These are phyloP conservation scores for Heliornis fulica DNA, from an alignment of 2,113 vertebrate genomes.

Conservation along the genomic window DNA sequence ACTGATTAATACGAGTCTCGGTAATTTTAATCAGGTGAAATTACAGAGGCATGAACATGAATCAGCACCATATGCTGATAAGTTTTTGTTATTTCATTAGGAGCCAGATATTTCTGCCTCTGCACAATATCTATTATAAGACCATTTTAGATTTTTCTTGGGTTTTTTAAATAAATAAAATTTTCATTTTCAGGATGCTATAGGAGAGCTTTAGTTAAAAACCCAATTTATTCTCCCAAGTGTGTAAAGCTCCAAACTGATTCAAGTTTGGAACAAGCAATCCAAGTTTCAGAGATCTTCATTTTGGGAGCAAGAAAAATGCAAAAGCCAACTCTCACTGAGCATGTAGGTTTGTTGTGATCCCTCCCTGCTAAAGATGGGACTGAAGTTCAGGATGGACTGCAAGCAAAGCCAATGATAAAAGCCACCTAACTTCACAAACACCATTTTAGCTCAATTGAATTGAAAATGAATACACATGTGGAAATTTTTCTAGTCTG, in stretches of 20 bases:
- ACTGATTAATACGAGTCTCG: background rate
- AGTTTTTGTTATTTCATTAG: slow-evolving; percentile 42
- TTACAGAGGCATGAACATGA: slow-evolving; percentile 23
- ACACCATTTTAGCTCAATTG: background rate
- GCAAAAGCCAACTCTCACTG: background rate
- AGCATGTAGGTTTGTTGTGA: background rate
- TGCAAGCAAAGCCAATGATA: background rate
- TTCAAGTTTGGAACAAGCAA: slow-evolving; percentile 35
- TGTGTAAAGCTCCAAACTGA: slow-evolving; percentile 2
- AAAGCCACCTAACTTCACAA: background rate
- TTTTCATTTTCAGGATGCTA: background rate
- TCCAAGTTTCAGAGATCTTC: background rate
- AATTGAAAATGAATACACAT: background rate
- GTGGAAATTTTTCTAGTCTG: background rate
- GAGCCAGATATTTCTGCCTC: slow-evolving; percentile 49
- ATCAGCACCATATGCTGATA: slow-evolving; percentile 50
- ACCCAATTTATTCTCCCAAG: slow-evolving; percentile 17
- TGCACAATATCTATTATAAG: slow-evolving; percentile 26
- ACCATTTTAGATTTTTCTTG: background rate
- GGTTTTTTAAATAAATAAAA: background rate
- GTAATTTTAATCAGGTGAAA: slow-evolving; percentile 45
- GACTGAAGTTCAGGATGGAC: background rate
- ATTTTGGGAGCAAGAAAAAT: background rate
- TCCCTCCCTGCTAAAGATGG: background rate
- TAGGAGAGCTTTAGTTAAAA: slow-evolving; percentile 1